Evolutionary conservation across 2,113 vertebrate species (phyloP).

Genomic region (Ifrita kowaldi): DNA sequence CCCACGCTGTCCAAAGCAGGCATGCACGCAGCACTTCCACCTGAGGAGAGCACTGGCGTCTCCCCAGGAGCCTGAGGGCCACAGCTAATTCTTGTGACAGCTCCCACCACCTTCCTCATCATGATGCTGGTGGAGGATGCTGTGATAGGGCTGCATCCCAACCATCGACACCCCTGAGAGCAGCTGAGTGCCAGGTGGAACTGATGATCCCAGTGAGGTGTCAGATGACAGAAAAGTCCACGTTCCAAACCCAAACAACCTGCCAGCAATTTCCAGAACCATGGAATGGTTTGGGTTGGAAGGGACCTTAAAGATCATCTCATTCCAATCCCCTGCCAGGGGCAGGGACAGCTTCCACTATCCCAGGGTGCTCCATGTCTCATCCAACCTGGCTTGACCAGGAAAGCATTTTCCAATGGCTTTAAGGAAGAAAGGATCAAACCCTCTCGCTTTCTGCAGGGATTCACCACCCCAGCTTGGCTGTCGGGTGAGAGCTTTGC

Average conservation of each 20-base stretch:
- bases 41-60: not conserved
- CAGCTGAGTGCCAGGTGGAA: not conserved
- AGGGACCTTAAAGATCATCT: not conserved
- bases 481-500: not conserved
- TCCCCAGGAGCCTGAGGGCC: not conserved
- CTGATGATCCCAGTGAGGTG: rapidly evolving
- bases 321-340: not conserved
- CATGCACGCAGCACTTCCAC: not conserved
- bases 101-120: not conserved
- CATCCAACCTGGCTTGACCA: not conserved
- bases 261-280: rapidly evolving
- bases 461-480: not conserved
- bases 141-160: not conserved
- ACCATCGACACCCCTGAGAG: rapidly evolving
- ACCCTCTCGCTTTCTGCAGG: rapidly evolving
- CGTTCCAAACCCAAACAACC: not conserved
- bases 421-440: not conserved
- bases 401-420: not conserved
- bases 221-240: not conserved
- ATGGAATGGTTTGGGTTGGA: not conserved
- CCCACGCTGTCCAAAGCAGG: not conserved
- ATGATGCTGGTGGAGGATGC: not conserved
- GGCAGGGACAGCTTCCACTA: not conserved
- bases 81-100: not conserved
- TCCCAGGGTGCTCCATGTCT: not conserved